Base-by-base conservation (phyloP, 2,113 vertebrate species). In the Galemys pyrenaicus region DNA sequence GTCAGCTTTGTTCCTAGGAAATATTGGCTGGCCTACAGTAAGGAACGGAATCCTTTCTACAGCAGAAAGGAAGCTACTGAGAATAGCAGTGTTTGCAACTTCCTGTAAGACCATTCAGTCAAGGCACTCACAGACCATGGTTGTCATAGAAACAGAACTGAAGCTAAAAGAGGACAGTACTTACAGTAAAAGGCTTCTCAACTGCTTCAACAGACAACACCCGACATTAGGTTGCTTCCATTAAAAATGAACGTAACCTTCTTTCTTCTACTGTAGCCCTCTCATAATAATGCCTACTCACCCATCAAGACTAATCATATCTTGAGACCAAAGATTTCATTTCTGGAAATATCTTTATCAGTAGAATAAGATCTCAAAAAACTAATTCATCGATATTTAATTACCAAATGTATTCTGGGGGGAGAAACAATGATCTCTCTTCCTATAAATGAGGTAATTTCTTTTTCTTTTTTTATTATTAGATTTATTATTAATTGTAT, bases 131-230 rank as follows among this genome's bases (percentile, higher is more conserved):
- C 44, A 94, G 86, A 65, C 94, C 91, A 41, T 1, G 81, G 98
- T 98, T 98, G 96, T 95, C 97, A 98, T 94, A 96, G 98, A 95
- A 98, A 98, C 98, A 90, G 68, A 95, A 86, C 84, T 95, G 81
- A 96, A 95, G 94, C 90, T 41, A 87, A 77, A 94, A 93, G 97
- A 94, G 17, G 2, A 88, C 80, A 92, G 95, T 88, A 92, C 81
- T 94, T 94, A 96, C 94, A 93, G 94, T 93, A 88, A 96, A 97
- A 80, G 70, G 82, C 78, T 75, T 78, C 93, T 70, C 89, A 2
- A 65, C 3, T 1, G 83, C 37, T 93, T 92, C 67, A 56, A 71
- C 93, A 90, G 64, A 35, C 37, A 92, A 17, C 35, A 87, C 22
- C 70, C 77, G 5, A 41, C 80, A 74, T 74, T 62, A 44, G 44